phyloP scores from a whole-genome alignment of 2,888 invertebrate species.

The Hedya salicella region DNA sequence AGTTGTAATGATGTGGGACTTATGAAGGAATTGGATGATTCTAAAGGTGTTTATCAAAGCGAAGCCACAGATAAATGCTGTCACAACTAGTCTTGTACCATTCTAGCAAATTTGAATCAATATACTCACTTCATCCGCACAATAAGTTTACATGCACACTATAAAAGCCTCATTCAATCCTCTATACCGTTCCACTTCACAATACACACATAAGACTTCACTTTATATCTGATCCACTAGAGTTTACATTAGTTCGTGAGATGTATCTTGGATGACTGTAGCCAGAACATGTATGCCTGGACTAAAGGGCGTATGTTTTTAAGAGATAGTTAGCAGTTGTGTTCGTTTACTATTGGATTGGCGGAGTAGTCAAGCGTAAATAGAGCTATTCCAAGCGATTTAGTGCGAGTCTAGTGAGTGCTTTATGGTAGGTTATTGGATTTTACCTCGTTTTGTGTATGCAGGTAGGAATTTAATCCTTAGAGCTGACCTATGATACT shows the following conservation, averaged over 20 bases:
- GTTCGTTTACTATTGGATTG: not conserved
- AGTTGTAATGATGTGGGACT: no score
- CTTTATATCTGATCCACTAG: not conserved
- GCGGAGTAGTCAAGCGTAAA: slow-evolving; percentile 1
- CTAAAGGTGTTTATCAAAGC: no score
- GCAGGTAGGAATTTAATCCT: no score
- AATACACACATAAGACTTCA: not conserved
- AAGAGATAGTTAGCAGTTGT: not conserved
- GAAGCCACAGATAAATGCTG: no score
- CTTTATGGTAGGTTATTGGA: slow-evolving; percentile 11
- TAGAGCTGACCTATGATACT: no score
- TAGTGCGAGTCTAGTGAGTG: slow-evolving; percentile 16
- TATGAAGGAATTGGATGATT: no score
- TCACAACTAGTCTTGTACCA: no score
- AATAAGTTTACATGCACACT: slow-evolving; percentile 1
- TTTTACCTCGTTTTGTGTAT: not conserved
- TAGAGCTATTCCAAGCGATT: slow-evolving; percentile 20
- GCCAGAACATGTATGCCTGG: not conserved
- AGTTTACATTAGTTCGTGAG: not conserved
- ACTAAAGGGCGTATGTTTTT: not conserved
- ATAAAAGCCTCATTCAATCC: slow-evolving; percentile 16
- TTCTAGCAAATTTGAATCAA: no score
- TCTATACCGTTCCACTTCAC: not conserved
- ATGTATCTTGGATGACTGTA: not conserved
- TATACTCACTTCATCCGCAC: not conserved